A percentile compares a stretch with the other conserved stretches of the same genome.
Evolutionary conservation across 53 echinoderm and acorn worm genomes (phyloP).

Genomic region (Stichopus horrens): DNA sequence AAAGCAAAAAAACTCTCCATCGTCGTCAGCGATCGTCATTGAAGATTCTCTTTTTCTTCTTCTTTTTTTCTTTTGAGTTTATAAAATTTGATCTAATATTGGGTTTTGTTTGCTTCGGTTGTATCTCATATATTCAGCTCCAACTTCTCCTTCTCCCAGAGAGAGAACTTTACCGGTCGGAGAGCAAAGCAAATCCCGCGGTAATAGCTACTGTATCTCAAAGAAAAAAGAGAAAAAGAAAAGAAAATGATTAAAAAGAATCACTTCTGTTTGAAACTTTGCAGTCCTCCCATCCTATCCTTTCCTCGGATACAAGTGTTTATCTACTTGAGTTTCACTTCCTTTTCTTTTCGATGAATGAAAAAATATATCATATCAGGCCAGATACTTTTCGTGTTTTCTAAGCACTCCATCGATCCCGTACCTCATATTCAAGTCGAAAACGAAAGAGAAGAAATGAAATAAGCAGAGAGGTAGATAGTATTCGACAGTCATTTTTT

Average conservation of each 20-base stretch:
- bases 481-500: neutral
- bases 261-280: no score
- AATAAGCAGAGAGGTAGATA: neutral
- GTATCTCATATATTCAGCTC: no score
- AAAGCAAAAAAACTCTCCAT: no score
- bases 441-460: neutral
- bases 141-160: no score
- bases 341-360: neutral
- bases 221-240: neutral
- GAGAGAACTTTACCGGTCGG: neutral
- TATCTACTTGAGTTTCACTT: neutral
- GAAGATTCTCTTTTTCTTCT: no score
- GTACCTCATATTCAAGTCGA: neutral
- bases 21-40: no score
- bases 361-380: neutral
- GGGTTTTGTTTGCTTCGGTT: no score
- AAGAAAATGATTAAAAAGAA: neutral
- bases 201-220: constrained; percentile 23
- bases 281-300: no score
- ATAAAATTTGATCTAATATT: neutral
- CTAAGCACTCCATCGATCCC: neutral
- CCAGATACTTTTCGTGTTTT: neutral
- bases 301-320: neutral
- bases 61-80: neutral
- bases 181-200: constrained; percentile 24